phyloP scores from a whole-genome alignment of 2,888 invertebrate species.

The Drosophila quasianomalipes region DNA sequence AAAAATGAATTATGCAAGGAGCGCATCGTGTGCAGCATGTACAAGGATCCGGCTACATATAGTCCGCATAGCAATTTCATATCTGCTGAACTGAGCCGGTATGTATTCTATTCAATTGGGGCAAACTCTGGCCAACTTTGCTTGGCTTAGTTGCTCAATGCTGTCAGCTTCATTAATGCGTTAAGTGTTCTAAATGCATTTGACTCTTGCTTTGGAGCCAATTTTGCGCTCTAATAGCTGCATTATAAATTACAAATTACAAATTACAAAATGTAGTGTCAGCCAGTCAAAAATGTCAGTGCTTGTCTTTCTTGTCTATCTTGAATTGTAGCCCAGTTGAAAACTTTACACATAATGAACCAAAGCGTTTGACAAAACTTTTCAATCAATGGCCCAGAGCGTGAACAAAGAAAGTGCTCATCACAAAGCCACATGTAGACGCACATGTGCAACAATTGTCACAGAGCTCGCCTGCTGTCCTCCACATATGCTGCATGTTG shows the following conservation, averaged over 20 bases:
- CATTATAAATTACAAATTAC: constrained; percentile 44
- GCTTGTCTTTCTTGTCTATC: constrained; percentile 25
- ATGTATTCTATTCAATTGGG: constrained; percentile 82
- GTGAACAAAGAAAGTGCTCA: constrained; percentile 68
- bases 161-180: constrained; percentile 46
- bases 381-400: constrained; percentile 69
- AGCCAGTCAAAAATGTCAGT: constrained; percentile 51
- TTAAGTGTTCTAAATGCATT: constrained; percentile 38
- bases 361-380: constrained; percentile 27
- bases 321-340: constrained; percentile 26
- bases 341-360: constrained; percentile 23
- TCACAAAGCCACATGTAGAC: background rate
- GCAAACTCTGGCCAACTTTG: background rate
- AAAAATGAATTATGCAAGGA: constrained; percentile 91
- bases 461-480: constrained; percentile 22
- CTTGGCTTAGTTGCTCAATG: constrained; percentile 25
- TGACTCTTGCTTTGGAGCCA: constrained; percentile 12
- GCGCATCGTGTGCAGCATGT: constrained; percentile 93
- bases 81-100: constrained; percentile 95
- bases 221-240: constrained; percentile 71
- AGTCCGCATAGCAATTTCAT: constrained; percentile 95
- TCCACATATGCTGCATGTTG: constrained; percentile 34
- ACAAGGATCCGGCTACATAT: constrained; percentile 92
- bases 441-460: constrained; percentile 50
- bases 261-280: constrained; percentile 57